Evolutionary conservation across 2,113 vertebrate genomes (phyloP).

Genomic region (Barbus barbus): DNA sequence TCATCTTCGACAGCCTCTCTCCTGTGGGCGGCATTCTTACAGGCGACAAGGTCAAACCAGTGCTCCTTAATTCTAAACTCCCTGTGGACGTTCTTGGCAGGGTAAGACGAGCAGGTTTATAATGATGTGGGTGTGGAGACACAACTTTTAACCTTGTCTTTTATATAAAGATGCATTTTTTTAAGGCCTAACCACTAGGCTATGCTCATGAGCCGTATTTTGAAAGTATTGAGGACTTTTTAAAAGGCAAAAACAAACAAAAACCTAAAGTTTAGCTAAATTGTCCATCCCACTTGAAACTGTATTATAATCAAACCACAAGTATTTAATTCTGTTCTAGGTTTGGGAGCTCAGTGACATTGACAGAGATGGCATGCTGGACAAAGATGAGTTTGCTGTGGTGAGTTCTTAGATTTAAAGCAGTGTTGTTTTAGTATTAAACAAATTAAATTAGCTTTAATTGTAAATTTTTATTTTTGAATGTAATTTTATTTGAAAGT

Average conservation of each 20-base stretch:
- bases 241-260: background rate
- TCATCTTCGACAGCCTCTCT: conserved; percentile 93
- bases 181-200: conserved; percentile 21
- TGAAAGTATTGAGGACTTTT: background rate
- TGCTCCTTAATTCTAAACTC: conserved; percentile 96
- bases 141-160: background rate
- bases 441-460: too few species aligned
- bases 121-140: background rate
- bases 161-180: background rate
- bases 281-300: background rate
- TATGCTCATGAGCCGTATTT: conserved; percentile 9
- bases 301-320: background rate
- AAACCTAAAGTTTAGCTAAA: background rate
- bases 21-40: conserved; percentile 89
- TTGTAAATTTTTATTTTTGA: too few species aligned
- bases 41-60: conserved; percentile 97
- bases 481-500: too few species aligned
- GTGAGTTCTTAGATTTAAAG: conserved; percentile 74
- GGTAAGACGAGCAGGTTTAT: conserved; percentile 71
- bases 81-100: conserved; percentile 95
- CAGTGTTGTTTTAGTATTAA: background rate
- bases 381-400: conserved; percentile 98
- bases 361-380: conserved; percentile 95
- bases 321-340: conserved; percentile 67
- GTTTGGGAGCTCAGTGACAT: conserved; percentile 98